Conservation (phyloP, 2,797 vertebrate species). For the Fistularia commersonii region DNA sequence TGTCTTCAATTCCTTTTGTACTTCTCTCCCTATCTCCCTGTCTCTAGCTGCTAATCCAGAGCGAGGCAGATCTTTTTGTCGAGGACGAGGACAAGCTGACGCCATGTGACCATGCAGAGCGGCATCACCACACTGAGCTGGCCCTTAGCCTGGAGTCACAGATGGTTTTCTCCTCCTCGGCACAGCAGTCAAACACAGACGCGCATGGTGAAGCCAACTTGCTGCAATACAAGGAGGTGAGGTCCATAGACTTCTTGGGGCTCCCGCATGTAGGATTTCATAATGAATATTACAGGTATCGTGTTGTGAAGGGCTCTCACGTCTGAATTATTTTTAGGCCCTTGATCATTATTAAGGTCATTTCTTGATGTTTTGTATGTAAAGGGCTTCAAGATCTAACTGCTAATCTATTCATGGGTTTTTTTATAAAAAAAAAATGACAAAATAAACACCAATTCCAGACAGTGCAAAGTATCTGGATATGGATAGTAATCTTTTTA, state of each 20-base stretch:
- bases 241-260: background rate
- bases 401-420: too few relatives aligned
- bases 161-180: constrained; percentile 91
- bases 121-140: constrained; percentile 95
- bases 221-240: constrained; percentile 93
- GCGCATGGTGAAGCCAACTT: constrained; percentile 90
- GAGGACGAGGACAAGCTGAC: constrained; percentile 98
- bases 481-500: too few relatives aligned
- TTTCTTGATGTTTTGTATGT: too few relatives aligned
- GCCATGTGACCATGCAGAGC: constrained; percentile 96
- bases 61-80: constrained; percentile 92
- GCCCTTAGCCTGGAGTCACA: constrained; percentile 97
- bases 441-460: too few relatives aligned
- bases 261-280: background rate
- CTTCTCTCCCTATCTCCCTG: background rate
- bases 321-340: too few relatives aligned
- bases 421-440: too few relatives aligned
- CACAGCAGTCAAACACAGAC: constrained; percentile 68
- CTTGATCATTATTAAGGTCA: too few relatives aligned
- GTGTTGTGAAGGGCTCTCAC: too few relatives aligned
- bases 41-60: constrained; percentile 89
- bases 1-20: constrained; percentile 14
- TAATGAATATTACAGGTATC: too few relatives aligned
- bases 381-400: too few relatives aligned
- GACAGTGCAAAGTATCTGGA: too few relatives aligned